Conservation (phyloP, 2,888 invertebrate genomes). For the Brachypterus glaber region DNA sequence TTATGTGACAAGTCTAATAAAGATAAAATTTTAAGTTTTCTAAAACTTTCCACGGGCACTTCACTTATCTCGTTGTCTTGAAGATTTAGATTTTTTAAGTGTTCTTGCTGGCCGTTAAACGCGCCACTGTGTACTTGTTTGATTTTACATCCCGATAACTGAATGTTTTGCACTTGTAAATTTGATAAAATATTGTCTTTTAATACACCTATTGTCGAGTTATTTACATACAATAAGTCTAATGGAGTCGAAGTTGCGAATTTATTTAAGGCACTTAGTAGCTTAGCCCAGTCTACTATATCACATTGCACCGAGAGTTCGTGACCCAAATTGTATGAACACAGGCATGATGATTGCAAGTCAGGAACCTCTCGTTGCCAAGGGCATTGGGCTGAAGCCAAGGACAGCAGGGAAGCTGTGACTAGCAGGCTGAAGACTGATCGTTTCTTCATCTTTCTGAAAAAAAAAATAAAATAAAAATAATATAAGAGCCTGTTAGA, state of each 20-base stretch:
- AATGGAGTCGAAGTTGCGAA: constrained; percentile 58
- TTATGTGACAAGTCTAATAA: constrained; percentile 80
- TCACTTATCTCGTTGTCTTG: constrained; percentile 72
- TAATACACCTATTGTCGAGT: constrained; percentile 65
- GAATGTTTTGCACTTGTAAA: constrained; percentile 69
- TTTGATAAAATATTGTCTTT: constrained; percentile 58
- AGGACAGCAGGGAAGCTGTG: constrained; percentile 24
- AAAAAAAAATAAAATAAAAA: constrained; percentile 23
- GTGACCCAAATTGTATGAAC: constrained; percentile 75
- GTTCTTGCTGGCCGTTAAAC: constrained; percentile 73
- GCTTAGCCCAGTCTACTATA: constrained; percentile 69
- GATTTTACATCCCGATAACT: constrained; percentile 75
- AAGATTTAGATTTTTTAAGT: constrained; percentile 74
- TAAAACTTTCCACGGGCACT: constrained; percentile 66
- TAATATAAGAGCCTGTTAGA: too few species aligned
- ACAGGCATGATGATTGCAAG: constrained; percentile 76
- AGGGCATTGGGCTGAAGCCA: constrained; percentile 62
- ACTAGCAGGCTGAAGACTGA: constrained; percentile 27
- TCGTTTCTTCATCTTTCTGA: constrained; percentile 36
- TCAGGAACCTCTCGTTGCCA: constrained; percentile 69
- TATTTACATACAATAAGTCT: constrained; percentile 81
- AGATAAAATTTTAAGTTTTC: constrained; percentile 58
- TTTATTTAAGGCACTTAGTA: constrained; percentile 64
- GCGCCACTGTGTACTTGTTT: constrained; percentile 60
- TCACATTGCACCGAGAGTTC: constrained; percentile 86